Base-by-base conservation (phyloP, 1,140 invertebrate genomes). In the Rhyzopertha dominica region DNA sequence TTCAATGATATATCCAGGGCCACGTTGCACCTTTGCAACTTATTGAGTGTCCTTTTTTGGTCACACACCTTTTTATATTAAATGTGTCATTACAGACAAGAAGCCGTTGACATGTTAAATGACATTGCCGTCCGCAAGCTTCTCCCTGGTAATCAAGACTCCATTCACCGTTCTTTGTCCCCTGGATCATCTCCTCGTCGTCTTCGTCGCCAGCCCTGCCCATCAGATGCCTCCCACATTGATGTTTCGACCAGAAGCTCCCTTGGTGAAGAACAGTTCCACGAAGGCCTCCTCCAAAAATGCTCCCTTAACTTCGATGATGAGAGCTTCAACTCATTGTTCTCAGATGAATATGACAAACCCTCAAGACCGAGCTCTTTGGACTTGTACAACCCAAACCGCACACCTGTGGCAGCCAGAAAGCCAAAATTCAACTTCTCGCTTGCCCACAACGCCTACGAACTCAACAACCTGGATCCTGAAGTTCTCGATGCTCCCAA, bases 31-130 rank as follows among this genome's bases (percentile, higher is more conserved):
- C n/a, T n/a, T n/a, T n/a, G n/a, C n/a, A n/a, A n/a, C n/a, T n/a
- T n/a, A n/a, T n/a, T n/a, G n/a, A n/a, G n/a, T n/a, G n/a, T n/a
- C n/a, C n/a, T n/a, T n/a, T n/a, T n/a, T n/a, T n/a, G n/a, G n/a
- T n/a, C n/a, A n/a, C n/a, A n/a, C n/a, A n/a, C n/a, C n/a, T n/a
- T n/a, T 20, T 38, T 20, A 26, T 17, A 14, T 40, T 29, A 16
- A 29, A 29, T 65, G 62, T 44, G 66, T 68, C 4, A 13, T 55
- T 69, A 18, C 63, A 87, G 85, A 60, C 79, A 86, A 74, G 85
- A 90, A 73, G 86, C 86, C 14, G 78, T 87, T 34, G 85, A 87
- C 43, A 86, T 88, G 82, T 66, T 90, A 7, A 84, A 80, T 64
- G 85, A 88, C 65, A 70, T 90, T 49, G 85, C 85, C 4, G 79